These are phyloP conservation scores for Drosophila pullipes DNA, from an alignment of 2,888 invertebrate species.

Conservation along the genomic window DNA sequence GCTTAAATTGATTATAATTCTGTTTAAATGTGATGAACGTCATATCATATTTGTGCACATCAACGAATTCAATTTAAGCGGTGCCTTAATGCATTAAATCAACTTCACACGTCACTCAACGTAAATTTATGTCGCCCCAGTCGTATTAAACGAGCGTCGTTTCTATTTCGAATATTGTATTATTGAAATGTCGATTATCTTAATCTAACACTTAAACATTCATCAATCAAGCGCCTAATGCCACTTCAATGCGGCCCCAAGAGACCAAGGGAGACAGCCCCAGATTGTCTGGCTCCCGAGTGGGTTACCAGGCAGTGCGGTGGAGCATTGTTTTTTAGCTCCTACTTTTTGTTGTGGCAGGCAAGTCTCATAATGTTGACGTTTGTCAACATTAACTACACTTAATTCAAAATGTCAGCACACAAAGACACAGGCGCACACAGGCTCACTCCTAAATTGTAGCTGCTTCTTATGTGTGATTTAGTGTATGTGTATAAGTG, in stretches of 20 bases:
- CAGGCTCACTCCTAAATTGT: conserved; percentile 39
- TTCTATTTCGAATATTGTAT: conserved; percentile 52
- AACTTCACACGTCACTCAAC: conserved; percentile 53
- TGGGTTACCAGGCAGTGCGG: conserved; percentile 34
- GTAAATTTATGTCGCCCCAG: conserved; percentile 32
- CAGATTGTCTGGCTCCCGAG: conserved; percentile 31
- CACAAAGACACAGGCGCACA: conserved; percentile 16
- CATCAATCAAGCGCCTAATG: conserved; percentile 78
- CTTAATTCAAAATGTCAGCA: conserved; percentile 81
- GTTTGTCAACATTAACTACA: conserved; percentile 82
- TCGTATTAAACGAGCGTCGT: conserved; percentile 24
- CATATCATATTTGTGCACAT: not conserved
- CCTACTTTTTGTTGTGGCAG: conserved; percentile 29
- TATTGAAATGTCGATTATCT: conserved; percentile 81
- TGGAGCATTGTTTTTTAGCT: conserved; percentile 20
- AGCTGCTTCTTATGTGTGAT: conserved; percentile 3
- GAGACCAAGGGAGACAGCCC: conserved; percentile 20
- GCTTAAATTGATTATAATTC: not conserved
- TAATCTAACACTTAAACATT: conserved; percentile 73
- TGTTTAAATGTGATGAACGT: not conserved
- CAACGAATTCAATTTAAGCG: conserved; percentile 18
- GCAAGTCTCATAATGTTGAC: conserved; percentile 65
- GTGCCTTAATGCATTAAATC: conserved; percentile 30
- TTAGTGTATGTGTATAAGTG: not conserved
- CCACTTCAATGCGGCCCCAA: conserved; percentile 56